phyloP scores from a whole-genome alignment of 2,797 vertebrate genomes.

The Orestias chungarensis region DNA sequence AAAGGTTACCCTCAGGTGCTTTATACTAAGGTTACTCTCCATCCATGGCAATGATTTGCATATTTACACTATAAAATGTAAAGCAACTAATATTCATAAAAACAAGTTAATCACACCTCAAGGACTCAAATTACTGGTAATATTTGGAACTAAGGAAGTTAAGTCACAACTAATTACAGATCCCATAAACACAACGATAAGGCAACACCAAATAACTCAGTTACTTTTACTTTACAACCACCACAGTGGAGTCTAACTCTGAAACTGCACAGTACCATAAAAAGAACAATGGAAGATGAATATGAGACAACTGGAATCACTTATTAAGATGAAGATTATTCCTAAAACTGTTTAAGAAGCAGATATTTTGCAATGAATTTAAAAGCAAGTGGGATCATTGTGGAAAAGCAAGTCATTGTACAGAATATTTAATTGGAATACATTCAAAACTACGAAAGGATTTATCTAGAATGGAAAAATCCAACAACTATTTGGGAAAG shows the following conservation, averaged over 20 bases:
- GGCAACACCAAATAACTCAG: not conserved
- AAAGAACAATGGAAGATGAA: not conserved
- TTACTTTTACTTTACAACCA: not conserved
- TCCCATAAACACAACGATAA: not conserved
- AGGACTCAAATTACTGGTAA: not conserved
- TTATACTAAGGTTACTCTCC: not conserved
- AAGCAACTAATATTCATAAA: not conserved
- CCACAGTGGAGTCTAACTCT: not conserved
- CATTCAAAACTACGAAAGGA: not conserved
- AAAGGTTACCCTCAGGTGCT: not conserved
- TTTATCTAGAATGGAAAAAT: not conserved
- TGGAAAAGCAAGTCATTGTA: not conserved
- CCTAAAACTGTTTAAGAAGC: not conserved
- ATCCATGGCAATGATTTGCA: not conserved
- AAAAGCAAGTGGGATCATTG: not conserved
- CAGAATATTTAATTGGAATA: not conserved
- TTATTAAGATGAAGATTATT: too few species aligned
- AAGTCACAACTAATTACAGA: not conserved
- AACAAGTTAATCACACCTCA: not conserved
- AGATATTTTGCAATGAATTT: not conserved
- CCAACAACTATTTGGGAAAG: not conserved
- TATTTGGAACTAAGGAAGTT: not conserved
- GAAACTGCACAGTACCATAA: not conserved
- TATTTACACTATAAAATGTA: not conserved
- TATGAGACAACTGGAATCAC: too few species aligned